Base-by-base conservation (phyloP, 1,140 invertebrate genomes). In the Drosophila athabasca region DNA sequence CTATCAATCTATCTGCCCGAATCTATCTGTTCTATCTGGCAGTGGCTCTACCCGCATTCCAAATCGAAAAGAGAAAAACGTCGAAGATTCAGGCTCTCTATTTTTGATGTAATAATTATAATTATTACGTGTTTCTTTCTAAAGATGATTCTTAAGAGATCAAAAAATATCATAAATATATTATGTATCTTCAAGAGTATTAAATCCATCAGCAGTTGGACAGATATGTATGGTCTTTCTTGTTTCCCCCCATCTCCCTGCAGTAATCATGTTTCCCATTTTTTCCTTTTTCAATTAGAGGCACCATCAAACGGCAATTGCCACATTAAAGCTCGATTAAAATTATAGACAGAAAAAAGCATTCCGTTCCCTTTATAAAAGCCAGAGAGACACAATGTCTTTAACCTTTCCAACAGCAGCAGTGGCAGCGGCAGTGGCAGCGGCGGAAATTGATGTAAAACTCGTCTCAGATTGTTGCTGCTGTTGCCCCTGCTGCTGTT, bases 381-480 rank as follows among this genome's bases (percentile, higher is more conserved):
- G 50, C 71, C 11, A 39, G 35, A 39, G 11, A 39, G 35, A 39
- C 35, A 39, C 35, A 76, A 62, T 76, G 80, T 84, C 81, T 85
- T 84, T 84, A 84, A 84, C 80, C 80, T 84, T 84, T 84, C 54
- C 67, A 59, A 65, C 79, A 66, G 54, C 71, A 35, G 59, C 55
- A 53, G 41, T 43, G 70, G 58, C 69, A 24, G 22, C 1, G 17
- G 69, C 70, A 29, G 51, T 52, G 52, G 26, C 35, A 39, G 15
- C 59, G 68, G 70, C 74, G 82, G 82, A 85, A 85, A 88, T 82
- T 85, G 82, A 70, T 87, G 78, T 87, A 87, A 85, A 87, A 85
- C 82, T 71, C 50, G 82, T 82, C 82, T 84, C 70, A 76, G 75
- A 71, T 58, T 58, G 65, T 39, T 43, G 44, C 13, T 52, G 55